Conservation (phyloP, 2,888 invertebrate species). For the Keiferia lycopersicella region DNA sequence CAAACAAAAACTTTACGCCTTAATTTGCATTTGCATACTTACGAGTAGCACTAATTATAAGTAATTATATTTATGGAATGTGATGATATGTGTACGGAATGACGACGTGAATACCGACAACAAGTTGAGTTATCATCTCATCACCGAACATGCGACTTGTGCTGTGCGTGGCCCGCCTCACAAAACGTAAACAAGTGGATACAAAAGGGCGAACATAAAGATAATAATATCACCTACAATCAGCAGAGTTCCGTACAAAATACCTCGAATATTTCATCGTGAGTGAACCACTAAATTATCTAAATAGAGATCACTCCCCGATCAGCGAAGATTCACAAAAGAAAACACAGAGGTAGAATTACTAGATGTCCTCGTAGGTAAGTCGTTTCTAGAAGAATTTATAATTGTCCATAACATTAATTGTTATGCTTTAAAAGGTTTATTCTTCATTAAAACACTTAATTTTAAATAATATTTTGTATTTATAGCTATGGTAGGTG, state of each 20-base stretch:
- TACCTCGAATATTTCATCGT: conserved; percentile 66
- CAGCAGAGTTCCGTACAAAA: conserved; percentile 49
- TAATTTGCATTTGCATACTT: no score
- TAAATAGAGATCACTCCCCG: conserved; percentile 76
- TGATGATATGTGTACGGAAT: neutral
- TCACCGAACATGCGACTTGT: conserved; percentile 8
- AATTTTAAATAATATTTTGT: no score
- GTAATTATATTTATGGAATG: neutral
- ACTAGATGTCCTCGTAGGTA: neutral
- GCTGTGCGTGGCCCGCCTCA: neutral
- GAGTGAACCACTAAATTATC: conserved; percentile 75
- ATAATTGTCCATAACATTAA: no score
- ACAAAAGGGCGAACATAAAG: conserved; percentile 59
- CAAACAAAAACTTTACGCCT: no score
- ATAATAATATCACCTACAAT: conserved; percentile 64
- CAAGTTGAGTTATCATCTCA: neutral
- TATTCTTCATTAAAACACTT: no score
- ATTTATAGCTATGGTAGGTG: no score
- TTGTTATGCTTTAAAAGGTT: no score
- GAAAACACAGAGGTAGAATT: conserved; percentile 16
- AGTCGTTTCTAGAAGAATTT: no score
- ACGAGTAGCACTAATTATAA: no score
- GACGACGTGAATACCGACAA: neutral
- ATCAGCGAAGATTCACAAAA: conserved; percentile 49
- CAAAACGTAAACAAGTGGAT: conserved; percentile 42